phyloP scores from a whole-genome alignment of 2,797 vertebrate genomes.

The Bothrops alternatus region DNA sequence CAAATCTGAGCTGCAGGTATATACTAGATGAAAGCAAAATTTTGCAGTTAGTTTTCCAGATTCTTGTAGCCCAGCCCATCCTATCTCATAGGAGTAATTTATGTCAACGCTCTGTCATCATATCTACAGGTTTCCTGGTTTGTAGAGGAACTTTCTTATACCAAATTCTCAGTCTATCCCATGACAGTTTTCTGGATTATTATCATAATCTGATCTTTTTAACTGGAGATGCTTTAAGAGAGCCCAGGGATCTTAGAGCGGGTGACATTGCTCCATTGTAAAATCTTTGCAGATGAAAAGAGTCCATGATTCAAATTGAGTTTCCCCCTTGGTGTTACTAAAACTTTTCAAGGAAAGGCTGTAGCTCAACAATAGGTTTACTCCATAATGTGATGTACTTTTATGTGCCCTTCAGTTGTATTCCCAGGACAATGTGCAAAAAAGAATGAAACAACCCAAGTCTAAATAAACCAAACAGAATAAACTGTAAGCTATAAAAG shows the following conservation, averaged over 20 bases:
- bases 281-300: neutral
- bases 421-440: neutral
- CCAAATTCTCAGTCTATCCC: neutral
- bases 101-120: neutral
- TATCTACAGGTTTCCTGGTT: neutral
- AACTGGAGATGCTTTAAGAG: neutral
- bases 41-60: neutral
- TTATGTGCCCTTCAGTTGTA: neutral
- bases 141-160: neutral
- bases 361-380: neutral
- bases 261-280: neutral
- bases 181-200: neutral
- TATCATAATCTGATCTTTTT: neutral
- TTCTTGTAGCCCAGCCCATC: neutral
- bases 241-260: neutral
- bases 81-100: neutral
- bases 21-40: neutral
- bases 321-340: neutral
- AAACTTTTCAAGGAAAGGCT: neutral
- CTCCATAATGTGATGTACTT: neutral
- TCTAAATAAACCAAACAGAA: neutral
- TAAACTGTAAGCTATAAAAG: neutral
- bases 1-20: neutral
- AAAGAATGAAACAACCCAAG: neutral
- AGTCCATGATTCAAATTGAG: neutral